A percentile compares a stretch with the other conserved stretches of the same genome.
Conservation (phyloP, 2,888 invertebrate genomes). For the Tanytarsus gracilentus region DNA sequence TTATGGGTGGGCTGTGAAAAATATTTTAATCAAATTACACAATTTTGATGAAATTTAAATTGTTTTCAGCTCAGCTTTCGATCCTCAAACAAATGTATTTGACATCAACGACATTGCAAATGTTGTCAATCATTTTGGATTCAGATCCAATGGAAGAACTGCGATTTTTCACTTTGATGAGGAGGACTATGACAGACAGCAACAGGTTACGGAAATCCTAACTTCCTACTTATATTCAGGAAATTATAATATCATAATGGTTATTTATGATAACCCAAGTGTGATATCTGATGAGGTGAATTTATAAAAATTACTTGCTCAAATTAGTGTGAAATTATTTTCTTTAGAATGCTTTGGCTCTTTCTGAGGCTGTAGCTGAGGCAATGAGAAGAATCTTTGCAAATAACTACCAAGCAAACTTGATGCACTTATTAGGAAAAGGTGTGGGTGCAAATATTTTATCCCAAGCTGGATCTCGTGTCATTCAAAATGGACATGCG, state of each 20-base stretch:
- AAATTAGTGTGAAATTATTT: no score
- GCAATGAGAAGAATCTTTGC: neutral
- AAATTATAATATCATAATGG: neutral
- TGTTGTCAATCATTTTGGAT: neutral
- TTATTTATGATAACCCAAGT: no score
- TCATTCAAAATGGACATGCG: neutral
- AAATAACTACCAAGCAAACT: neutral
- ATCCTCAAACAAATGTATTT: neutral
- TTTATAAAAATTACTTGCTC: no score
- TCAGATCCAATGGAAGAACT: neutral
- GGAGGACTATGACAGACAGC: neutral
- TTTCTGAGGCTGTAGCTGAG: neutral
- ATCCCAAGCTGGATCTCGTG: neutral
- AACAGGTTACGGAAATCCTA: neutral
- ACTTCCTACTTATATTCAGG: neutral
- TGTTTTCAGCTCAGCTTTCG: neutral
- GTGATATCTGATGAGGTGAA: no score
- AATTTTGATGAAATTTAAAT: neutral
- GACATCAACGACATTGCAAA: neutral
- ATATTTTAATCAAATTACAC: neutral
- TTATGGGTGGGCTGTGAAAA: neutral
- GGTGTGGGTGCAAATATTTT: neutral
- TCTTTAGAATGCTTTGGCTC: neutral
- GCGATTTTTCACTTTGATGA: neutral
- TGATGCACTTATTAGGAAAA: neutral